Evolutionary conservation across 2,888 invertebrate genomes (phyloP).

Genomic region (Pollenia griseotomentosa): DNA sequence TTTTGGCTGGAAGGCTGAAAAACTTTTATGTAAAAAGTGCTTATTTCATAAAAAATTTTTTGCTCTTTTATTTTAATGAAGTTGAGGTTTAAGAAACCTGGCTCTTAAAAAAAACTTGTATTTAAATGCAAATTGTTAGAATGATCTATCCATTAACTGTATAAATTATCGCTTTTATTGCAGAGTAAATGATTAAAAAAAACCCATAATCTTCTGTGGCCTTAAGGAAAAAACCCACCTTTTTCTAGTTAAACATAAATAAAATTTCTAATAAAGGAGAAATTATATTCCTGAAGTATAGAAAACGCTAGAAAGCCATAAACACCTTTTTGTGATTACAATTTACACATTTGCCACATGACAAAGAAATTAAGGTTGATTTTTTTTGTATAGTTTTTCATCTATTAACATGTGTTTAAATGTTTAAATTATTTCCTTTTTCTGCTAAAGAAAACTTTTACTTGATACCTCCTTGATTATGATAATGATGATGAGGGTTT

Average conservation of each 20-base stretch:
- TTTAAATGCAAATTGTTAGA: constrained; percentile 2
- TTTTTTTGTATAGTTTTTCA: constrained; percentile 1
- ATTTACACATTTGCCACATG: constrained; percentile 6
- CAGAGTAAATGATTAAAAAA: constrained; percentile 33
- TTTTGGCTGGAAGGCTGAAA: too few species aligned
- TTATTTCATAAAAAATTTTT: neutral
- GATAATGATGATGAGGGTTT: constrained; percentile 24
- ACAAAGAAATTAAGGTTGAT: constrained; percentile 44
- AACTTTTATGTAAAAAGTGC: too few species aligned
- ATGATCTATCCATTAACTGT: neutral
- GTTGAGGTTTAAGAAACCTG: constrained; percentile 7
- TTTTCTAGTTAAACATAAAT: constrained; percentile 4
- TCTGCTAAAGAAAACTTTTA: constrained; percentile 21
- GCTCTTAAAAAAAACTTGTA: neutral
- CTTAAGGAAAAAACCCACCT: constrained; percentile 39
- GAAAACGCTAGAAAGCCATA: constrained; percentile 53
- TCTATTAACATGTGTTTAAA: constrained; percentile 43
- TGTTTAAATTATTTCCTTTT: constrained; percentile 44
- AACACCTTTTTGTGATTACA: constrained; percentile 66
- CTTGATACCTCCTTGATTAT: constrained; percentile 49
- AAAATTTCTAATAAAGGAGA: constrained; percentile 39
- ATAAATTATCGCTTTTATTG: constrained; percentile 41
- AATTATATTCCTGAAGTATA: constrained; percentile 20
- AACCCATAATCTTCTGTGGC: constrained; percentile 18
- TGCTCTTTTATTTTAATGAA: neutral